These are phyloP conservation scores for Latrodectus elegans DNA, from an alignment of 2,888 invertebrate species.

Conservation along the genomic window DNA sequence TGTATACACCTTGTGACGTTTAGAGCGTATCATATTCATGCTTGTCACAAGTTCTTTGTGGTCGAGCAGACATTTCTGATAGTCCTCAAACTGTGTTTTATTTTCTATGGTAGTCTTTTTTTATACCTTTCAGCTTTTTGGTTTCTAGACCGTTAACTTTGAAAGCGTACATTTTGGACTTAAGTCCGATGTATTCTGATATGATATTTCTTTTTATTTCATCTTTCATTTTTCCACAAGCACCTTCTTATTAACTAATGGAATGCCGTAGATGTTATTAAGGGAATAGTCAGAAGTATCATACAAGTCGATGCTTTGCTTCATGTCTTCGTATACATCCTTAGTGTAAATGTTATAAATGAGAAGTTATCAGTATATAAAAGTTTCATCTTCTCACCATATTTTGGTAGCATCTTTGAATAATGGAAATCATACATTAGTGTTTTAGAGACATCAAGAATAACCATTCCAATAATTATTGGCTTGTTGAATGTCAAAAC, in stretches of 20 bases:
- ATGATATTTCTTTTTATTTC: constrained; percentile 9
- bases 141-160: not conserved
- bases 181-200: constrained; percentile 17
- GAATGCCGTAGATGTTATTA: not conserved
- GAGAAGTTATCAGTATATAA: not conserved
- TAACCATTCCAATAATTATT: not conserved
- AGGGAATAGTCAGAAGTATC: too few species aligned
- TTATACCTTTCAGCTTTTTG: constrained; percentile 5
- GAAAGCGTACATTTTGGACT: constrained; percentile 28
- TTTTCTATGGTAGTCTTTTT: constrained; percentile 20
- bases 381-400: not conserved
- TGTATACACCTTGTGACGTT: too few species aligned
- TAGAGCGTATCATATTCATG: too few species aligned
- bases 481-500: not conserved
- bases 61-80: not conserved
- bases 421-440: constrained; percentile 4
- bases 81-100: constrained; percentile 13
- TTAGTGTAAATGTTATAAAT: constrained; percentile 2
- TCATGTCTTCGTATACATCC: not conserved
- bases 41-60: too few species aligned
- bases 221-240: constrained; percentile 37
- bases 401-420: not conserved
- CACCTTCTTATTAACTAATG: constrained; percentile 21
- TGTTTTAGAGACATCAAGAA: not conserved
- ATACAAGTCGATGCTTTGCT: constrained; percentile 5